These are phyloP conservation scores for Chironomus riparius DNA, from an alignment of 2,888 invertebrate species.

Conservation along the genomic window DNA sequence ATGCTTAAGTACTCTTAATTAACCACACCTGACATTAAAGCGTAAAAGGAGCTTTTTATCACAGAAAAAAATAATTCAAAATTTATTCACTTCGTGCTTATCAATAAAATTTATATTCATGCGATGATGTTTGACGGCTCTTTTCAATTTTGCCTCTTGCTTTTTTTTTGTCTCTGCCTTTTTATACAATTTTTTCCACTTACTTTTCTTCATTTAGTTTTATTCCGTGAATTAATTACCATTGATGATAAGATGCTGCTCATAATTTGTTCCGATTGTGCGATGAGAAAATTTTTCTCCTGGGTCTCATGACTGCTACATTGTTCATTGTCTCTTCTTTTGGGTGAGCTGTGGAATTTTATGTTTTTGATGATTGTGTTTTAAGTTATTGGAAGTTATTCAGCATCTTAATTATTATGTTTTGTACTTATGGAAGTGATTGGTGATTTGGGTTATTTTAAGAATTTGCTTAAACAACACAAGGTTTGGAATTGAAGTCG, in stretches of 20 bases:
- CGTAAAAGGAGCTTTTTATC: neutral
- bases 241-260: neutral
- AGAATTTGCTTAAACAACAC: too few relatives aligned
- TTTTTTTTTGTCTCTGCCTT: too few relatives aligned
- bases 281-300: neutral
- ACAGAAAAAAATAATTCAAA: neutral
- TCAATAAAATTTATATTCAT: slow-evolving; percentile 20
- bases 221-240: neutral
- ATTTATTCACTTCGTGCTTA: neutral
- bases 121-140: slow-evolving; percentile 14
- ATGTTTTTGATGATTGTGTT: too few relatives aligned
- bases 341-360: too few relatives aligned
- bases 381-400: too few relatives aligned
- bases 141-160: neutral
- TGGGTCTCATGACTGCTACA: neutral
- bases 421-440: too few relatives aligned
- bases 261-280: neutral
- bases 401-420: too few relatives aligned
- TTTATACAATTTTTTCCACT: neutral
- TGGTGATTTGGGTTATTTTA: too few relatives aligned
- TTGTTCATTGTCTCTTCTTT: too few relatives aligned
- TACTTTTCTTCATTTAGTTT: neutral
- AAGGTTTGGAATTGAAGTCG: too few relatives aligned
- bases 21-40: neutral
- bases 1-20: neutral